These are phyloP conservation scores for Drosophila yakuba DNA, from an alignment of 1,140 invertebrate genomes.

Conservation along the genomic window DNA sequence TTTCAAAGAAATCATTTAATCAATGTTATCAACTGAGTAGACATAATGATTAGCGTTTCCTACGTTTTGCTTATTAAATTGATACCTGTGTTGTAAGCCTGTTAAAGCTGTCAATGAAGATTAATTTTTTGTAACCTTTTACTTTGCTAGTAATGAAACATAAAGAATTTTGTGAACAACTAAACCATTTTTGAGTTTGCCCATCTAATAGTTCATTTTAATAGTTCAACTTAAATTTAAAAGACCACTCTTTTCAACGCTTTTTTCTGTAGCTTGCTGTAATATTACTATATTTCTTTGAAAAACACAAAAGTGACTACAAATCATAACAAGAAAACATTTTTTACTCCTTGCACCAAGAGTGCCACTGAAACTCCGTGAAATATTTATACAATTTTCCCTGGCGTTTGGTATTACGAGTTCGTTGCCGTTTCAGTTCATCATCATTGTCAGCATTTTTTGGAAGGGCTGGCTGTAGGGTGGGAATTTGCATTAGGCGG, in stretches of 20 bases:
- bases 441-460: conserved; percentile 26
- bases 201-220: too few relatives aligned
- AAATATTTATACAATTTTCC: conserved; percentile 48
- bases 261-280: conserved; percentile 40
- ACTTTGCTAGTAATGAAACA: too few relatives aligned
- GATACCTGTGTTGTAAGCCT: too few relatives aligned
- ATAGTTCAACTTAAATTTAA: neutral
- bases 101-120: too few relatives aligned
- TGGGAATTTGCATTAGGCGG: conserved; percentile 72
- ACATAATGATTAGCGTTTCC: too few relatives aligned
- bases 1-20: too few relatives aligned
- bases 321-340: conserved; percentile 42
- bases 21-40: too few relatives aligned
- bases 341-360: conserved; percentile 14
- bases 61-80: too few relatives aligned
- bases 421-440: conserved; percentile 23
- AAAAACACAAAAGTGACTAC: conserved; percentile 34
- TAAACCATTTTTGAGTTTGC: too few relatives aligned
- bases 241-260: neutral
- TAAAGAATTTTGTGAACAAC: too few relatives aligned
- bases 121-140: too few relatives aligned
- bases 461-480: neutral
- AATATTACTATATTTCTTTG: conserved; percentile 51
- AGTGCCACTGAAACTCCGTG: conserved; percentile 5
- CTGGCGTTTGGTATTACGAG: conserved; percentile 58